A percentile compares a stretch with the other conserved stretches of the same genome.
These are phyloP conservation scores for Hydropsyche tenuis DNA, from an alignment of 1,140 invertebrate genomes.

Conservation along the genomic window DNA sequence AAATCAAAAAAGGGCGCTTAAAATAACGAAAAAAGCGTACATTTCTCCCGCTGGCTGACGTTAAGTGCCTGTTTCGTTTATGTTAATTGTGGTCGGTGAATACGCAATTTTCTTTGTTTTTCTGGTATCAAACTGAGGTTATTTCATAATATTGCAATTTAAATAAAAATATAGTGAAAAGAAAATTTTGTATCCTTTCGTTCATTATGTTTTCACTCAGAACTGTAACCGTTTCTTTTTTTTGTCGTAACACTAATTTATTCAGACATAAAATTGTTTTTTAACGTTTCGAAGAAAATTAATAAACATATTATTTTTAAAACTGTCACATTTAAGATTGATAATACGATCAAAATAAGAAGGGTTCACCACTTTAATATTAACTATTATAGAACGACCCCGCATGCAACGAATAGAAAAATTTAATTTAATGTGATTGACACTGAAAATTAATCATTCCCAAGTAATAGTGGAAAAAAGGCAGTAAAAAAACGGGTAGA, in stretches of 20 bases:
- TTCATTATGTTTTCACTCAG: too few species aligned
- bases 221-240: too few species aligned
- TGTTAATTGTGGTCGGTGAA: constrained; percentile 34
- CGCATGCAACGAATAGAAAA: not conserved
- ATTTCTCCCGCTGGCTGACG: constrained; percentile 16
- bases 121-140: not conserved
- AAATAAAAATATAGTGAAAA: too few species aligned
- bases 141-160: too few species aligned
- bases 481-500: too few species aligned
- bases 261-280: too few species aligned
- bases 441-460: constrained; percentile 17
- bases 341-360: constrained; percentile 21
- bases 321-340: constrained; percentile 16
- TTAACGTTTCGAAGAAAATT: not conserved
- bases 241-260: too few species aligned
- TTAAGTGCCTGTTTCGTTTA: constrained; percentile 36
- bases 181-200: too few species aligned
- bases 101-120: constrained; percentile 32
- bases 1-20: constrained; percentile 31
- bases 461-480: not conserved
- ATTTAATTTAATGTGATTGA: constrained; percentile 21
- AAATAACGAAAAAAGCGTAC: constrained; percentile 4
- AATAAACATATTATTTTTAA: not conserved
- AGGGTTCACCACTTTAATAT: not conserved
- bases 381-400: not conserved